Evolutionary conservation across 2,797 vertebrate species (phyloP).

Genomic region (Xenentodon cancila): DNA sequence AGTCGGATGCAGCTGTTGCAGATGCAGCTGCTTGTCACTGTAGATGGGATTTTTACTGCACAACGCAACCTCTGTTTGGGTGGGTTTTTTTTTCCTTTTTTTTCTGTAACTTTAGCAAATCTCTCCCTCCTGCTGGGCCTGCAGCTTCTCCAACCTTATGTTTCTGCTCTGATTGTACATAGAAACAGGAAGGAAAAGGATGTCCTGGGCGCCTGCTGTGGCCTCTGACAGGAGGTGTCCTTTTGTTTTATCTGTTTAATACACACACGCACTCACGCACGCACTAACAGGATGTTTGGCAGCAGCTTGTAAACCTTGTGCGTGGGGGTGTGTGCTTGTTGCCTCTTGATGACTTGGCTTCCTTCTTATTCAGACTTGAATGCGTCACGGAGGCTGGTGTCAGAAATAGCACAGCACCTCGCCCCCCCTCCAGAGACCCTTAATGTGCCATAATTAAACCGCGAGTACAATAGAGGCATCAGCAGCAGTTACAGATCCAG

Average conservation of each 20-base stretch:
- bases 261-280: too few species aligned
- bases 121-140: conserved; percentile 2
- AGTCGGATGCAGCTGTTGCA: too few species aligned
- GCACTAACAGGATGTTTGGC: neutral
- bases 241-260: too few species aligned
- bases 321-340: conserved; percentile 9
- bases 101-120: too few species aligned
- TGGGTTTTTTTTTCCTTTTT: too few species aligned
- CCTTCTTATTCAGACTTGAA: conserved; percentile 38
- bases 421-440: conserved; percentile 16
- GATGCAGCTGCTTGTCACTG: too few species aligned
- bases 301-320: conserved; percentile 6
- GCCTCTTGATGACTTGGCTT: conserved; percentile 31
- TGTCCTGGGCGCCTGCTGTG: conserved; percentile 38
- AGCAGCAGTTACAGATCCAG: neutral
- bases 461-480: neutral
- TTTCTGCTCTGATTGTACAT: conserved; percentile 39
- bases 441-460: conserved; percentile 27
- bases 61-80: too few species aligned
- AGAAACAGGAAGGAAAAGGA: conserved; percentile 64
- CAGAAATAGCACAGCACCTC: conserved; percentile 45
- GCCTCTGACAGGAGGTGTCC: conserved; percentile 26
- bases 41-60: too few species aligned
- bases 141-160: conserved; percentile 14
- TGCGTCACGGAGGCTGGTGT: conserved; percentile 48